Evolutionary conservation across 2,113 vertebrate species (phyloP), one percentile per base, ranked within the genome.

Genomic region (Oncorhynchus clarkii): DNA sequence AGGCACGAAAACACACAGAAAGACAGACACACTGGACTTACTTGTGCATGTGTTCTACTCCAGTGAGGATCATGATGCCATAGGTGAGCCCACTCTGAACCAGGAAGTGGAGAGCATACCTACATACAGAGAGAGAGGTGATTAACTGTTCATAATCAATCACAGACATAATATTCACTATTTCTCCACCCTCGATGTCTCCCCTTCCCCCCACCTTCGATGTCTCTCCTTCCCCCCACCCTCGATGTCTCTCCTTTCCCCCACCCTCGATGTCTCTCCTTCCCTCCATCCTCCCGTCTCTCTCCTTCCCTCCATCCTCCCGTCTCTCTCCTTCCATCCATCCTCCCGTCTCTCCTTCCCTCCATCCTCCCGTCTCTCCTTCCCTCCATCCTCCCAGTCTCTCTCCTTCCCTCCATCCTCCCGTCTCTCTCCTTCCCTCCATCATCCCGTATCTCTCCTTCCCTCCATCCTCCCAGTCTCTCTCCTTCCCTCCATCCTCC

Each of bases 21-120:
- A 45, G 39, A 70, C 68, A 70, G 34, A 70, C 68, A 70, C 68
- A 70, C 68, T 27, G 24, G 81, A 93, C 95, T 96, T 89, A 98
- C 97, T 94, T 97, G 93, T 98, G 97, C 95, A 96, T 96, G 91
- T 95, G 95, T 85, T 96, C 94, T 60, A 94, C 94, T 88, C 97
- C 96, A 49, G 94, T 94, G 79, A 96, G 67, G 89, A 96, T 92
- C 96, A 98, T 97, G 92, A 98, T 95, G 87, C 94, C 94, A 79
- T 98, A 98, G 82, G 96, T 96, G 88, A 98, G 94, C 85, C 96
- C 96, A 79, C 94, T 97, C 91, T 98, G 97, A 81, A 98, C 86
- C 84, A 98, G 91, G 93, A 98, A 98, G 90, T 98, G 96, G 92
- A 98, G 95, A 78, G 96, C 95, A 86, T 98, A 98, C 97, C 97